Percentiles rank a stretch among this genome's conserved stretches.
Evolutionary conservation across 1,140 invertebrate genomes (phyloP).

Genomic region (Cotesia vestalis): DNA sequence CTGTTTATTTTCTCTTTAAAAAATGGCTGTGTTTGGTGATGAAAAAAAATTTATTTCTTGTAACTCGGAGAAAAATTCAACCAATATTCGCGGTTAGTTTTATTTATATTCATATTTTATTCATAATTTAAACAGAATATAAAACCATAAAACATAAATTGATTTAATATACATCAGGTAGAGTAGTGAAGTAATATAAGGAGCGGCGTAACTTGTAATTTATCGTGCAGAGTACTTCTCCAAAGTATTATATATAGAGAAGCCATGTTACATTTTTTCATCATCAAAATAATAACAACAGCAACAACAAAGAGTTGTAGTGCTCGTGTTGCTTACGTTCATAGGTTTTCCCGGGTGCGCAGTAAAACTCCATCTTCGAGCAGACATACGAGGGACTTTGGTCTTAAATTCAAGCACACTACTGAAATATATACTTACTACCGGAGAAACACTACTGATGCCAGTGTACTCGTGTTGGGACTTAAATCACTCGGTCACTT

Average conservation of each 20-base stretch:
- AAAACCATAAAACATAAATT: conserved; percentile 10
- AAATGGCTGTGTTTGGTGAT: conserved; percentile 19
- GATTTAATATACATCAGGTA: background rate
- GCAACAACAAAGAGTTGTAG: conserved; percentile 26
- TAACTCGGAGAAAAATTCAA: no score
- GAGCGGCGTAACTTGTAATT: no score
- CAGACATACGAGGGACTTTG: conserved; percentile 20
- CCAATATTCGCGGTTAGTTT: no score
- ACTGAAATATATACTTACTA: conserved; percentile 25
- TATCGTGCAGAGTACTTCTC: background rate
- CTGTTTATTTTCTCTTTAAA: conserved; percentile 24
- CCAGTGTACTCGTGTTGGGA: conserved; percentile 11
- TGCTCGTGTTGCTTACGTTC: conserved; percentile 17
- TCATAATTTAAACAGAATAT: background rate
- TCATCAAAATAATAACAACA: conserved; percentile 31
- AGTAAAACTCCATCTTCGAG: conserved; percentile 34
- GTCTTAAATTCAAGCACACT: conserved; percentile 32
- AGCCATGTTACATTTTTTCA: conserved; percentile 19
- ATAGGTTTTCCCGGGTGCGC: conserved; percentile 32
- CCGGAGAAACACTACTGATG: conserved; percentile 15
- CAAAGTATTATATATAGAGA: background rate
- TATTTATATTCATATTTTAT: no score
- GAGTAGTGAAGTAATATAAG: no score
- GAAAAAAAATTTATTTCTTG: conserved; percentile 2
- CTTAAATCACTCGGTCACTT: conserved; percentile 28